Conservation (phyloP, 2,888 invertebrate species). For the Stenurella melanura region DNA sequence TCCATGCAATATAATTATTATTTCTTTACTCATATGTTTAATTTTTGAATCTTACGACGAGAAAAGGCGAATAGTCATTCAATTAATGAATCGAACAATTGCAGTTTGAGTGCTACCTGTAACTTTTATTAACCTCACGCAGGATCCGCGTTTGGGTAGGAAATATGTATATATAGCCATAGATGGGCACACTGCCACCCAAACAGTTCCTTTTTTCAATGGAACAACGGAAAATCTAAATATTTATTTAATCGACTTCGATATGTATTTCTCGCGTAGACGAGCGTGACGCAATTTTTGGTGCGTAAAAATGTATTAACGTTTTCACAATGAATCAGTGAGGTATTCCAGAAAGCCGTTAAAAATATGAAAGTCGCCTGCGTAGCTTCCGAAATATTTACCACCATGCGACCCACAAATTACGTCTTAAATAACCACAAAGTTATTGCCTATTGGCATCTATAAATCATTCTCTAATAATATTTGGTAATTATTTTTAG, state of each 20-base stretch:
- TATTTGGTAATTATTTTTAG: conserved; percentile 21
- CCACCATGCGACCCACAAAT: conserved; percentile 9
- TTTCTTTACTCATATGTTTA: too few relatives aligned
- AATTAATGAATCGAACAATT: too few relatives aligned
- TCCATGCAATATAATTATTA: too few relatives aligned
- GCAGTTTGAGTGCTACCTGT: too few relatives aligned
- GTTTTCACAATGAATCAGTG: background rate
- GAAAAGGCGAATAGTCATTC: too few relatives aligned
- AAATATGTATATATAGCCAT: too few relatives aligned
- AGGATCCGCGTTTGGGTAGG: too few relatives aligned
- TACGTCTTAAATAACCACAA: conserved; percentile 13
- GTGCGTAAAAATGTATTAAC: background rate
- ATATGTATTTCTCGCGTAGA: background rate
- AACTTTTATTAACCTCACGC: too few relatives aligned
- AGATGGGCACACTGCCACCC: too few relatives aligned
- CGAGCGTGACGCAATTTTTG: background rate
- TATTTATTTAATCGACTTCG: background rate
- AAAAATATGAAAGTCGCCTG: conserved; percentile 1
- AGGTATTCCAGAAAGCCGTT: conserved; percentile 22
- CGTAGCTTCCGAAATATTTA: conserved; percentile 21
- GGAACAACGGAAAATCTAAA: background rate
- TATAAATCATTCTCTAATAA: conserved; percentile 13
- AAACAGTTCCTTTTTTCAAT: too few relatives aligned
- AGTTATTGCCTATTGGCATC: conserved; percentile 19
- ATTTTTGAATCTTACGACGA: too few relatives aligned